phyloP scores from a whole-genome alignment of 2,888 invertebrate species.

The Endomychus coccineus region DNA sequence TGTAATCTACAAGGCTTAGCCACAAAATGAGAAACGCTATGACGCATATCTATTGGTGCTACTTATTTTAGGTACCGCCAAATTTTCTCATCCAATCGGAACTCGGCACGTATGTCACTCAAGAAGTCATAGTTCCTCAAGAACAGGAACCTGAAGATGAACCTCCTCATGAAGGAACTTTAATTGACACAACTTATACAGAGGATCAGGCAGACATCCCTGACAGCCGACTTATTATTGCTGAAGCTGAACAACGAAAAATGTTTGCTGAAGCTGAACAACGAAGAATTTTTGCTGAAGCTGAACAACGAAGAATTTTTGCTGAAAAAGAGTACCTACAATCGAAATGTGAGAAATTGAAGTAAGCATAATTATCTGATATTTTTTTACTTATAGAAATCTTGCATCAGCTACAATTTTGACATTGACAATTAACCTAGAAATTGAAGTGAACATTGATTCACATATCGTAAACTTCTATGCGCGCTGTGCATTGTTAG shows the following conservation, averaged over 20 bases:
- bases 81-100: slow-evolving; percentile 92
- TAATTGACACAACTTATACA: slow-evolving; percentile 61
- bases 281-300: slow-evolving; percentile 47
- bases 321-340: slow-evolving; percentile 67
- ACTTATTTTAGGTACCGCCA: slow-evolving; percentile 64
- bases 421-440: too few relatives aligned
- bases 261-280: slow-evolving; percentile 47
- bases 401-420: slow-evolving; percentile 1
- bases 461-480: too few relatives aligned
- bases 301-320: slow-evolving; percentile 42
- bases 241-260: slow-evolving; percentile 45
- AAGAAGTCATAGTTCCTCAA: slow-evolving; percentile 80
- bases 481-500: too few relatives aligned
- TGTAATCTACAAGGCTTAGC: too few relatives aligned
- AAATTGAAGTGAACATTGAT: background rate
- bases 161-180: slow-evolving; percentile 52
- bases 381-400: background rate
- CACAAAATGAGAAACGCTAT: too few relatives aligned
- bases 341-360: slow-evolving; percentile 64
- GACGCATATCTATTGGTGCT: too few relatives aligned
- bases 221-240: too few relatives aligned
- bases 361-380: slow-evolving; percentile 38
- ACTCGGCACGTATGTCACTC: slow-evolving; percentile 87
- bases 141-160: slow-evolving; percentile 61
- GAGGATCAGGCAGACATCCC: slow-evolving; percentile 40